Evolutionary conservation across 2,113 vertebrate species (phyloP), one percentile per base, ranked within the genome.

Genomic region (Tenrec ecaudatus): DNA sequence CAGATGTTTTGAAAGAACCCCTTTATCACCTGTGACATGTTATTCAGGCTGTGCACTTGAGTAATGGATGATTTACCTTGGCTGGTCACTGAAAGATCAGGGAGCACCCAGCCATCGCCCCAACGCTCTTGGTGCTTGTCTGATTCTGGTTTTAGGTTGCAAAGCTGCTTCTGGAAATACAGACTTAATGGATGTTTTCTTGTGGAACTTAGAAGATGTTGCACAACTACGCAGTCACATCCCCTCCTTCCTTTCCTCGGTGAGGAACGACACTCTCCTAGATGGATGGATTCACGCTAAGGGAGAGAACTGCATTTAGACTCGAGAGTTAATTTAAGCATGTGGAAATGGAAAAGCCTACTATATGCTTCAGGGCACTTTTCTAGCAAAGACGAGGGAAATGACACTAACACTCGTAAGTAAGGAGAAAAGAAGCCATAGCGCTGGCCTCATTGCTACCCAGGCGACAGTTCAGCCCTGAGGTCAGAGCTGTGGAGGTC

Each of bases 401-500:
- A 0, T 47, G 36, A 33, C 38, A 62, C n/a, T 64, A 10, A 10
- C 53, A 19, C 47, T 43, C 4, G 19, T 22, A 12, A 60, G 23
- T 22, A 17, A 68, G 23, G 53, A 85, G 82, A 23, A 6, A 8
- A 47, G 77, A 53, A 14, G 23, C 3, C 16, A 2, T 0, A 16
- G 36, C 62, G 38, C 22, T 38, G 23, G 58, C 29, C 1, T 66
- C 38, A 69, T 69, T 64, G 43, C 6, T 10, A 69, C 0, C 7
- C 36, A 16, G 79, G 31, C 1, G 2, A 16, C 0, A 22, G 27
- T 2, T 11, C 38, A 36, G 43, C 10, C 27, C 22, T 0, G 29
- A n/a, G 22, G 2, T 0, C 19, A 53, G 12, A 29, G 60, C 4
- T 5, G 0, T 27, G 43, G 10, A 57, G 27, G 2, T n/a, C n/a